Conservation (phyloP, 2,888 invertebrate genomes). For the Tenthredo mesomela region DNA sequence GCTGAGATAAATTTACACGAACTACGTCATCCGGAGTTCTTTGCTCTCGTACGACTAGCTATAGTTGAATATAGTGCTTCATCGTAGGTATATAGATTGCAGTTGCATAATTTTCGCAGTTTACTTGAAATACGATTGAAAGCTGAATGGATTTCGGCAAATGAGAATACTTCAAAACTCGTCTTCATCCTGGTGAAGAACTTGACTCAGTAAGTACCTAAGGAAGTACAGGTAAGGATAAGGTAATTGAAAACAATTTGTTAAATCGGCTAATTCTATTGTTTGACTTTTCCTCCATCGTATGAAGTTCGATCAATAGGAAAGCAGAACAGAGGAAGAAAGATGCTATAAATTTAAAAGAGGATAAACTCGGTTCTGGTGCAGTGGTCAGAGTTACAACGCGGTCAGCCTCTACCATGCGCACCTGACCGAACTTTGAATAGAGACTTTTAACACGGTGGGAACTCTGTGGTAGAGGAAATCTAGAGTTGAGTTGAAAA, state of each 20-base stretch:
- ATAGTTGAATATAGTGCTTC: not conserved
- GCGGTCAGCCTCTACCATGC: conserved; percentile 1
- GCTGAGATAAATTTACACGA: not conserved
- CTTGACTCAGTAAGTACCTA: not conserved
- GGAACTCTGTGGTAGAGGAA: conserved; percentile 5
- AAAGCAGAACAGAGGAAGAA: not conserved
- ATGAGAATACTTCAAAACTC: not conserved
- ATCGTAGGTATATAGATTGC: not conserved
- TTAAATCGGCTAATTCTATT: conserved; percentile 22
- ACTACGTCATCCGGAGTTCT: not conserved
- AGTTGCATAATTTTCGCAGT: not conserved
- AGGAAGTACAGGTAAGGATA: not conserved
- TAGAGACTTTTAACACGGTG: not conserved
- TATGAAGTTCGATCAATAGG: not conserved
- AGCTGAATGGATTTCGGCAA: not conserved
- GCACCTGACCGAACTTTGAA: conserved; percentile 12
- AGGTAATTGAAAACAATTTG: conserved; percentile 23
- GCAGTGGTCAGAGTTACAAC: conserved; percentile 22
- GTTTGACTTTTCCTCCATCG: not conserved
- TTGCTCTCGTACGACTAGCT: not conserved
- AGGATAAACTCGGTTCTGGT: conserved; percentile 1
- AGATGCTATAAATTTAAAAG: conserved; percentile 11
- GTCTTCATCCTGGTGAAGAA: not conserved
- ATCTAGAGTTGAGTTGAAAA: conserved; percentile 39
- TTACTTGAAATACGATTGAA: not conserved